Evolutionary conservation across 1,140 invertebrate genomes (phyloP).

Genomic region (Pentalonia nigronervosa): DNA sequence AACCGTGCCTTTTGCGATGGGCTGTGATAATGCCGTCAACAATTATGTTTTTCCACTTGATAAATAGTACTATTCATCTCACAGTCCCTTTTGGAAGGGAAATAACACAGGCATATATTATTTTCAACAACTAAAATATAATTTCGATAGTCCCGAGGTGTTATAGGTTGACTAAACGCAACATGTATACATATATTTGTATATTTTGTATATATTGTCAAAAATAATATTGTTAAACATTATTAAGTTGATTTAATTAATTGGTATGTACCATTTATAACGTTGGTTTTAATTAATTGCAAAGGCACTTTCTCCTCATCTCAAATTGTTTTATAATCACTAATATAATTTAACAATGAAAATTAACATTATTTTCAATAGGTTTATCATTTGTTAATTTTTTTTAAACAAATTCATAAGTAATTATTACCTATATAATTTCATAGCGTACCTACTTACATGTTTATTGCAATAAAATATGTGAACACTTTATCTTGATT

Average conservation of each 20-base stretch:
- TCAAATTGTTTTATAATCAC: not conserved
- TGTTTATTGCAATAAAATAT: not conserved
- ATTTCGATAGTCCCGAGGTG: not conserved
- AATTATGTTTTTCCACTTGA: conserved; percentile 46
- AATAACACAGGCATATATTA: conserved; percentile 12
- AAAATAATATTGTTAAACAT: not conserved
- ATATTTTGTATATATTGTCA: no score
- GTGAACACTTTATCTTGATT: not conserved
- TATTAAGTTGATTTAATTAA: not conserved
- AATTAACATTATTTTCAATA: not conserved
- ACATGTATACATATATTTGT: not conserved
- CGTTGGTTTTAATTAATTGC: not conserved
- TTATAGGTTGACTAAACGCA: not conserved
- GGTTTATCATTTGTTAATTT: not conserved
- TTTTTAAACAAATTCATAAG: not conserved
- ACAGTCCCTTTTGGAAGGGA: not conserved
- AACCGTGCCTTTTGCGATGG: conserved; percentile 30
- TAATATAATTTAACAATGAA: not conserved
- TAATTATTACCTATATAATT: not conserved
- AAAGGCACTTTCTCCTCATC: not conserved
- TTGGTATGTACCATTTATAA: not conserved
- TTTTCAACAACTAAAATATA: conserved; percentile 26
- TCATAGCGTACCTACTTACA: not conserved
- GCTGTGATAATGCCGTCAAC: conserved; percentile 50
- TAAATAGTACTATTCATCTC: conserved; percentile 39